Evolutionary conservation across 2,888 invertebrate genomes (phyloP).

Genomic region (Siphlonurus alternatus): DNA sequence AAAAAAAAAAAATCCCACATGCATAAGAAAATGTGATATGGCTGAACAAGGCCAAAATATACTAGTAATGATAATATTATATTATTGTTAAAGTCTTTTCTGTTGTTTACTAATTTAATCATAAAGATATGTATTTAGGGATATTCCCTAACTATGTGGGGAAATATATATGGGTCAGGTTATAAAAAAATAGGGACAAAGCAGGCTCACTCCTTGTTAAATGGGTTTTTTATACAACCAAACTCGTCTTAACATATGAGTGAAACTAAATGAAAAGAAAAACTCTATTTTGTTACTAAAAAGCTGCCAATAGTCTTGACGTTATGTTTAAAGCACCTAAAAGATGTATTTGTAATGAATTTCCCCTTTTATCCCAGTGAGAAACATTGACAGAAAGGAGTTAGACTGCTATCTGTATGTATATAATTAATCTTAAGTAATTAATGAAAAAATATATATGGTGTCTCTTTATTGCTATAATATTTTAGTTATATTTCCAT

Average conservation of each 20-base stretch:
- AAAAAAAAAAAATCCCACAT: neutral
- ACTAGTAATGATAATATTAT: neutral
- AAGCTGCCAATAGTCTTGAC: too few relatives aligned
- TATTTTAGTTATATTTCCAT: too few relatives aligned
- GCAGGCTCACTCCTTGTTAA: neutral
- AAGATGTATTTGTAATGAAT: neutral
- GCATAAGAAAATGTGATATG: neutral
- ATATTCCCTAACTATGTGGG: neutral
- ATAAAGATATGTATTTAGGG: neutral
- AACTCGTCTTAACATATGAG: neutral
- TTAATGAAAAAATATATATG: too few relatives aligned
- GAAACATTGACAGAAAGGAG: slow-evolving; percentile 1
- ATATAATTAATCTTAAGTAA: too few relatives aligned
- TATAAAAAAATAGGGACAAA: neutral
- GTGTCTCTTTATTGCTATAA: too few relatives aligned
- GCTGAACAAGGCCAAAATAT: neutral
- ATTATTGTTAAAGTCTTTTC: neutral
- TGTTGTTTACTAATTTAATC: neutral
- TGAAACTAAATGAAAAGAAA: neutral
- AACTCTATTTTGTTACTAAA: neutral
- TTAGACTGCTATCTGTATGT: slow-evolving; percentile 9
- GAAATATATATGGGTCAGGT: neutral
- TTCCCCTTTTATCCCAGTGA: neutral
- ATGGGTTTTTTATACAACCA: neutral
- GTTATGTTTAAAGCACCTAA: neutral